Evolutionary conservation across 1,140 invertebrate species (phyloP).

Genomic region (Formica exsecta): DNA sequence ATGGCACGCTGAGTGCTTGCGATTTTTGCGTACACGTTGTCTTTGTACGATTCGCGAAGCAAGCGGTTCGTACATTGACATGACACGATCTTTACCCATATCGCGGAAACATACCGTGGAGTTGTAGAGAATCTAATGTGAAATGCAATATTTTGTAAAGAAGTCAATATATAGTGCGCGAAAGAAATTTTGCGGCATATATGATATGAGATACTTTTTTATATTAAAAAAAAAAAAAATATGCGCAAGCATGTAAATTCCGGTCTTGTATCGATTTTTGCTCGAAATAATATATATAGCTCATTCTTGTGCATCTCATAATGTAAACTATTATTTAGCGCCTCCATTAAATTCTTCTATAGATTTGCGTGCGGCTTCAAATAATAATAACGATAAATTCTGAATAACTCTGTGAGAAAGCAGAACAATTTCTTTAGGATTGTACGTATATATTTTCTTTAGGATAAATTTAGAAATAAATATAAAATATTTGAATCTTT

Average conservation of each 20-base stretch:
- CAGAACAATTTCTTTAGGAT: constrained; percentile 37
- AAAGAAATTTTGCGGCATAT: constrained; percentile 32
- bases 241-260: neutral
- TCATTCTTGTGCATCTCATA: constrained; percentile 22
- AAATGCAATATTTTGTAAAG: constrained; percentile 72
- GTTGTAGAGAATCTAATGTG: neutral
- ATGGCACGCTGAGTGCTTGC: neutral
- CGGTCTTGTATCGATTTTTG: constrained; percentile 6
- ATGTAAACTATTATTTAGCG: constrained; percentile 27
- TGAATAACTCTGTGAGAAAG: constrained; percentile 3
- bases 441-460: constrained; percentile 57
- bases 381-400: constrained; percentile 23
- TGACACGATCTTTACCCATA: neutral
- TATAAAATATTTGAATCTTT: constrained; percentile 53
- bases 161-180: constrained; percentile 53
- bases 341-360: constrained; percentile 29
- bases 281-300: neutral
- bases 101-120: neutral
- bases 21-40: neutral
- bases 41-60: neutral
- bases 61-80: neutral
- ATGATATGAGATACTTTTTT: constrained; percentile 66
- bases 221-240: constrained; percentile 31
- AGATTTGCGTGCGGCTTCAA: constrained; percentile 17
- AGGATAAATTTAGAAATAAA: constrained; percentile 54